Conservation (phyloP, 2,797 vertebrate species). For the Ceyx erithaca region DNA sequence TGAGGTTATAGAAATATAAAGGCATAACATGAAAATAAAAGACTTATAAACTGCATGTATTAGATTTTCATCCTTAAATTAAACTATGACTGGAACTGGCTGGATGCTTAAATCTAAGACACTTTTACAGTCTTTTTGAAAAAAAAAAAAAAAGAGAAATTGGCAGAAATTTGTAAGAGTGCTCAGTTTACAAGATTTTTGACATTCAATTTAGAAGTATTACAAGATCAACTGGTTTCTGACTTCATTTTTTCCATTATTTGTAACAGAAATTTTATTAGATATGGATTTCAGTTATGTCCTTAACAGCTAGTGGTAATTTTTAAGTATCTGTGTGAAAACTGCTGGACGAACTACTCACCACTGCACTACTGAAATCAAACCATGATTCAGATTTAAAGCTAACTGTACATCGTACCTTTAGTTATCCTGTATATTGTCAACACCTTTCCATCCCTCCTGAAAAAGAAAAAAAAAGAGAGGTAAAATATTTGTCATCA, state of each 20-base stretch:
- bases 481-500: not conserved
- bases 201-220: slow-evolving; percentile 19
- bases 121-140: not conserved
- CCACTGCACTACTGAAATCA: slow-evolving; percentile 1
- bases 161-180: not conserved
- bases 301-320: slow-evolving; percentile 36
- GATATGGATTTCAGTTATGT: slow-evolving; percentile 28
- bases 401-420: not conserved
- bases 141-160: not conserved
- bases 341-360: slow-evolving; percentile 17
- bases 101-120: not conserved
- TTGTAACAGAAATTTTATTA: slow-evolving; percentile 34
- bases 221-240: slow-evolving; percentile 30
- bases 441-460: not conserved
- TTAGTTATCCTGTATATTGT: not conserved
- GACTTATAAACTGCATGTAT: not conserved
- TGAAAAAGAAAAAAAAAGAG: not conserved
- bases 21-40: not conserved
- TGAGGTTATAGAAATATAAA: not conserved
- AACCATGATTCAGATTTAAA: not conserved
- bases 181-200: not conserved
- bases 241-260: slow-evolving; percentile 15
- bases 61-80: not conserved
- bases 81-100: not conserved
- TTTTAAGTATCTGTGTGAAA: slow-evolving; percentile 24